Base-by-base conservation (phyloP, 2,113 vertebrate species). In the Seriola rivoliana region DNA sequence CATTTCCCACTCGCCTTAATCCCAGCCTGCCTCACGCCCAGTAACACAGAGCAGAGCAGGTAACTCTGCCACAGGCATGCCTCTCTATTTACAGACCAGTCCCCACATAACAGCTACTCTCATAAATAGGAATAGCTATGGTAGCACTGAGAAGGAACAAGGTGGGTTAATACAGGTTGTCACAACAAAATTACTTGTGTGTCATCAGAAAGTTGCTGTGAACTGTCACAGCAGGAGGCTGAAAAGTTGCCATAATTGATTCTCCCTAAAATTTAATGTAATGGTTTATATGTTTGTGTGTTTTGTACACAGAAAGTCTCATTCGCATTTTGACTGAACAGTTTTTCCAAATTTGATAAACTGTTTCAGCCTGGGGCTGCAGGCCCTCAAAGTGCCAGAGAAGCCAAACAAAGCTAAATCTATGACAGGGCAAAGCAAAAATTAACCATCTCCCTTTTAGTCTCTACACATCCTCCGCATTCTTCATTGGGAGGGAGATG, bases 21-120 rank as follows among this genome's bases (percentile, higher is more conserved):
- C 94, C 89, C 68, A 66, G 90, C 68, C 92, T 84, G 91, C 89
- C 93, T 91, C 87, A 88, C 87, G 69, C 92, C 89, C 85, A 84
- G 90, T 85, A 90, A 89, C 90, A 90, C 80, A 87, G 85, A 91
- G 85, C 77, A 75, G 88, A 78, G 81, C 93, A 95, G 94, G 93
- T 95, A 94, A 91, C 90, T 82, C 86, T 83, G 83, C 88, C 91
- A 90, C 90, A 92, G 83, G 86, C 85, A 91, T 93, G 84, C 84
- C 88, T 93, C 77, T 89, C 91, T 93, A 92, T 93, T 90, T 93
- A 92, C 91, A 93, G 89, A 87, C 57, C 42, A 77, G 38, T 70
- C 88, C 74, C 66, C 32, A 71, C 81, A 88, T 77, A 84, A 70
- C 78, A 88, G 62, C 76, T 50, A 60, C 75, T 68, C 52, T 70